These are phyloP conservation scores for Erethizon dorsatum DNA, from an alignment of 2,797 vertebrate species.

Conservation along the genomic window DNA sequence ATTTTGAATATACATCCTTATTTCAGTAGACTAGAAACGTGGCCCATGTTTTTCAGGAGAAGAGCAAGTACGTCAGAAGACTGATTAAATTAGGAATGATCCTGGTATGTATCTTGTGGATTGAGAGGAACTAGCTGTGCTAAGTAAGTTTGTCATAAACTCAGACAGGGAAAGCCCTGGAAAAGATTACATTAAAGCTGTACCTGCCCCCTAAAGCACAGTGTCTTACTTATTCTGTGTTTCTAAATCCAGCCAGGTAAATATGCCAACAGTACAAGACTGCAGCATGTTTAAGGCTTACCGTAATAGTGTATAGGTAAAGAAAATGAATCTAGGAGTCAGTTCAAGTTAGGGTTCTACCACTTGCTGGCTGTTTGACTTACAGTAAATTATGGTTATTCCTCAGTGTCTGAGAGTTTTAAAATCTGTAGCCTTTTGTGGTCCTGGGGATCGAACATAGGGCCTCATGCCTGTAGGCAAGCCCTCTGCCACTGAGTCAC, in stretches of 20 bases:
- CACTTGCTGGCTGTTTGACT: background rate
- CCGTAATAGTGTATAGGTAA: background rate
- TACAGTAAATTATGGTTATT: background rate
- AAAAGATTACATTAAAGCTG: slow-evolving; percentile 25
- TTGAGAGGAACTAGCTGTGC: background rate
- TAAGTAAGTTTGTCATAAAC: background rate
- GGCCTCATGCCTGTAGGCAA: background rate
- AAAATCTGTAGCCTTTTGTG: background rate
- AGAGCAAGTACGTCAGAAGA: background rate
- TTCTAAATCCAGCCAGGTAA: slow-evolving; percentile 36
- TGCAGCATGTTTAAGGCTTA: background rate
- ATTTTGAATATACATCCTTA: background rate
- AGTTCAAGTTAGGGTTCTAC: background rate
- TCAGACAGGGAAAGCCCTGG: background rate
- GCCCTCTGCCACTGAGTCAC: background rate
- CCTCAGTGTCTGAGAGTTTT: background rate
- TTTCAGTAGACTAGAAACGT: slow-evolving; percentile 23
- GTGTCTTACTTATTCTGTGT: background rate
- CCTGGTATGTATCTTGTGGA: slow-evolving; percentile 20
- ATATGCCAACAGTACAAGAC: background rate
- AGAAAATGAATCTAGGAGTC: background rate
- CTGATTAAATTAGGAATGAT: background rate
- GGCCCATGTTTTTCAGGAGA: slow-evolving; percentile 23
- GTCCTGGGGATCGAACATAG: background rate
- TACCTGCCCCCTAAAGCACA: background rate